Evolutionary conservation across 2,888 invertebrate genomes (phyloP), one percentile per base, ranked within the genome.

Genomic region (Heterodera filipjevi): DNA sequence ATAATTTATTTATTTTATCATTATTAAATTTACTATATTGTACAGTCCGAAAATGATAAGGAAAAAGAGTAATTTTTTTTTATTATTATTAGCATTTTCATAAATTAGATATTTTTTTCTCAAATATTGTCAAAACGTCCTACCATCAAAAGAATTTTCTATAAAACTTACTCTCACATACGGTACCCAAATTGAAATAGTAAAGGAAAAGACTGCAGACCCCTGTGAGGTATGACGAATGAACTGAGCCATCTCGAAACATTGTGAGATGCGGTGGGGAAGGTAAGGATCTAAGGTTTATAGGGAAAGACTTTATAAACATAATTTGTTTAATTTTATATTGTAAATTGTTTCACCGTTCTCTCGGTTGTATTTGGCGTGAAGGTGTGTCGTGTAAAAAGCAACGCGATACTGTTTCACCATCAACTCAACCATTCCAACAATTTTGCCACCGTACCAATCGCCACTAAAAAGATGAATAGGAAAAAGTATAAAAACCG

Each of bases 391-490:
- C 84, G 94, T 93, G 90, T 96, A 98, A 79, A 98, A 91, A 90
- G 96, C 94, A 76, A 98, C 91, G 75, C 91, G 91, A 82, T 93
- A 91, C 80, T 93, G 93, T 27, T 81, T 82, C 33, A 86, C 81
- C 44, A 84, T 83, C 19, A 89, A 85, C 39, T 89, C 85, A 5
- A 87, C 89, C 78, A 91, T 84, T 3, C 91, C 91, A 32, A 88
- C 85, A 30, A 88, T 85, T 81, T 99, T 99, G 5, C 97, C 97
- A 66, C 96, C 97, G 90, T 95, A 98, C 99, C 99, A 99, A 90
- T 99, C 99, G 0, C 95, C 98, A 89, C 98, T 98, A 30, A 44
- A 82, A 49, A 49, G 12, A 39, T 39, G 10, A 39, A 6, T 39
- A 10, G 39, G 3, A 6, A 10, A 39, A 10, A 39, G 10, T 39